Evolutionary conservation across 2,113 vertebrate species (phyloP).

Genomic region (Malurus cyaneus): DNA sequence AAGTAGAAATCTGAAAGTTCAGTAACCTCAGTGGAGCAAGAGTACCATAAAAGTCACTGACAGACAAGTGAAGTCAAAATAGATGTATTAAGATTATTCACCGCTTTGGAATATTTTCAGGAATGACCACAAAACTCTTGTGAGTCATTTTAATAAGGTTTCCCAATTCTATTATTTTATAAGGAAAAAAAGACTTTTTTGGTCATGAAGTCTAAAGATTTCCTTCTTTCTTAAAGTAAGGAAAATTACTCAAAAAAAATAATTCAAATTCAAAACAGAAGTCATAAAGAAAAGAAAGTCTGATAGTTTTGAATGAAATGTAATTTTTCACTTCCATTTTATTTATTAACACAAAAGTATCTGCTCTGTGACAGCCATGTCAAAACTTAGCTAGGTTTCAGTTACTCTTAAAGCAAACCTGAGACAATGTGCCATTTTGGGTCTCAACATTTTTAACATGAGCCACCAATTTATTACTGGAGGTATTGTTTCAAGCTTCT

Average conservation of each 20-base stretch:
- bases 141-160: background rate
- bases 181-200: background rate
- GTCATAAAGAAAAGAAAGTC: background rate
- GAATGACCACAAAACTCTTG: background rate
- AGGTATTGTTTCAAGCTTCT: background rate
- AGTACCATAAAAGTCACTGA: slow-evolving; percentile 58
- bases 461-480: background rate
- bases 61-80: background rate
- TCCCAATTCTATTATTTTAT: slow-evolving; percentile 17
- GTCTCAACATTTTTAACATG: background rate
- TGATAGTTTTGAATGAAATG: background rate
- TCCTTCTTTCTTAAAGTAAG: background rate
- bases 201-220: background rate
- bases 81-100: slow-evolving; percentile 45
- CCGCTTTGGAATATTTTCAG: slow-evolving; percentile 36
- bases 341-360: background rate
- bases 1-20: slow-evolving; percentile 56
- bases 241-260: background rate
- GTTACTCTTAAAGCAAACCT: background rate
- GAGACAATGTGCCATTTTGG: background rate
- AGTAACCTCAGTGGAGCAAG: slow-evolving; percentile 43
- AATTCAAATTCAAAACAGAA: background rate
- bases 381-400: background rate
- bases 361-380: background rate
- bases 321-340: background rate